Evolutionary conservation across 2,888 invertebrate species (phyloP).

Genomic region (Parapristionchus giblindavisi): DNA sequence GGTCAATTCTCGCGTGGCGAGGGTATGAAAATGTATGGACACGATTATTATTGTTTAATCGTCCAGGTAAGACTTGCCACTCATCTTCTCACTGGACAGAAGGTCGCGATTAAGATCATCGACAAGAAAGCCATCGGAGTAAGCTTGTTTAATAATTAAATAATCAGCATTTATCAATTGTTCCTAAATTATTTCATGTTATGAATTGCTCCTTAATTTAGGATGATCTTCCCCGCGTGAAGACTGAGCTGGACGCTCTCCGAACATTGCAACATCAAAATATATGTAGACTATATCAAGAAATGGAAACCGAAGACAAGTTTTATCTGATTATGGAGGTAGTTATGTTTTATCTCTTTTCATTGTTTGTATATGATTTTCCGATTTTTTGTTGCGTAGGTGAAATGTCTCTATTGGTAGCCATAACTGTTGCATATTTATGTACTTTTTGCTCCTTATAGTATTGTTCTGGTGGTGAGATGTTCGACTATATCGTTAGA

Average conservation of each 20-base stretch:
- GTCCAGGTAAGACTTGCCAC: slow-evolving; percentile 80
- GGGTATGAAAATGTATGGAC: no score
- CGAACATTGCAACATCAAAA: slow-evolving; percentile 72
- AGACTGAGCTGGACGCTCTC: slow-evolving; percentile 79
- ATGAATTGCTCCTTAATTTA: slow-evolving; percentile 58
- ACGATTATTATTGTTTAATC: background rate
- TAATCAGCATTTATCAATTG: background rate
- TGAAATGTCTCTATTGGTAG: background rate
- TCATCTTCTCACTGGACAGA: slow-evolving; percentile 82
- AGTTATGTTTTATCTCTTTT: slow-evolving; percentile 29
- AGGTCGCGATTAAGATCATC: slow-evolving; percentile 85
- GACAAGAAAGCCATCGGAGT: slow-evolving; percentile 80
- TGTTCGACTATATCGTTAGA: slow-evolving; percentile 85
- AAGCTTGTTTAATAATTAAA: slow-evolving; percentile 63
- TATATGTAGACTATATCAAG: slow-evolving; percentile 79
- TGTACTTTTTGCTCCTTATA: slow-evolving; percentile 57
- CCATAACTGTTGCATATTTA: background rate
- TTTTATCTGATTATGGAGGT: slow-evolving; percentile 83
- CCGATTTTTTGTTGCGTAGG: background rate
- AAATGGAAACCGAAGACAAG: slow-evolving; percentile 80
- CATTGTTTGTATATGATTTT: background rate
- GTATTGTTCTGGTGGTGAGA: slow-evolving; percentile 84
- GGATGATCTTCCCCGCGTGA: slow-evolving; percentile 80
- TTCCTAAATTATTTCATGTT: background rate
- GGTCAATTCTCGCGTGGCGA: no score